Base-by-base conservation (phyloP, 2,113 vertebrate genomes). In the Cephalophus harveyi region DNA sequence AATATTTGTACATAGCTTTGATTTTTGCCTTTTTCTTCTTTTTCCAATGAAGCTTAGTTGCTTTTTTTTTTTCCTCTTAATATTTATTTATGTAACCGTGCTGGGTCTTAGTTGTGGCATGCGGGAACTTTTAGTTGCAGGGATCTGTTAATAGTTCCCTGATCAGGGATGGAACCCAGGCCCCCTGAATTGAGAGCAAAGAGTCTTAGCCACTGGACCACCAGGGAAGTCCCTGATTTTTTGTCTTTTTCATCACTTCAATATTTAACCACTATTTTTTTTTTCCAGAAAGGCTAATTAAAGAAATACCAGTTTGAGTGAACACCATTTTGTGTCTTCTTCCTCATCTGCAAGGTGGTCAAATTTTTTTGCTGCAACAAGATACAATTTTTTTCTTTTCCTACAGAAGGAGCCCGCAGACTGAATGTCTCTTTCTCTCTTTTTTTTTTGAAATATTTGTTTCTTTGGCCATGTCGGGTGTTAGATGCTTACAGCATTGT, bases 301-400 rank as follows among this genome's bases (percentile, higher is more conserved):
- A 89, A 95, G 48, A 62, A 85, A 87, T 84, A 62, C 43, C 46
- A 55, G 36, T 46, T 78, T 46, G 48, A 88, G 71, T 87, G 97
- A 98, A 95, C 89, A 96, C 95, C 36, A 15, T 78, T 81, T 64
- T 96, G 76, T 97, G 55, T 96, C 83, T 62, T 90, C 50, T 54
- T 9, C 55, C 46, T 85, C 46, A 78, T 87, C 74, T 93, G 64
- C 95, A 97, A 8, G 25, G 16, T 43, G 57, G 19, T 27, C 86
- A 93, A 36, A 93, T 89, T 88, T 55, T 95, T 94, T 76, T 90
- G 27, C 71, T 76, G 43, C 6, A 1, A 91, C 40, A 59, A 52
- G 82, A 90, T 95, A 86, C 79, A 43, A 43, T 5, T 62, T 33
- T 78, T 71, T 86, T 46, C 7, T 91, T 59, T 1, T 0, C 1